A percentile compares a stretch with the other conserved stretches of the same genome.
phyloP scores from a whole-genome alignment of 2,113 vertebrate species.

The Aix galericulata region DNA sequence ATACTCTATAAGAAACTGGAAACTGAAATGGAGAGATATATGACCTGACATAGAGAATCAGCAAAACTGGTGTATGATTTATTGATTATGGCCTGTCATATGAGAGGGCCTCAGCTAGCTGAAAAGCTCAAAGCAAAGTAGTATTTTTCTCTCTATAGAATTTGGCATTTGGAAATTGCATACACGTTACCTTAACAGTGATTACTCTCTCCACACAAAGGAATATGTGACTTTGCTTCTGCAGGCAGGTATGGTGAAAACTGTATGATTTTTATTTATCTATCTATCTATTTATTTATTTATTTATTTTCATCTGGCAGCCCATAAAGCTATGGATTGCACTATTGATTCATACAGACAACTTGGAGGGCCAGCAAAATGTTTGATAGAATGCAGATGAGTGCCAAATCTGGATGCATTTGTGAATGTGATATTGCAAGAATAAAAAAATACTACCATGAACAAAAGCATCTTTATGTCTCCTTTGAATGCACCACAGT shows the following conservation, averaged over 20 bases:
- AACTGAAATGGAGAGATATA: slow-evolving; percentile 21
- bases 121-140: slow-evolving; percentile 40
- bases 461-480: background rate
- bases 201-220: slow-evolving; percentile 34
- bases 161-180: slow-evolving; percentile 59
- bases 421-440: background rate
- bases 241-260: background rate
- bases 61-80: slow-evolving; percentile 55
- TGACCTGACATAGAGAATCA: slow-evolving; percentile 36
- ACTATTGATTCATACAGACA: background rate
- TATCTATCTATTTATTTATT: background rate
- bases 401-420: background rate
- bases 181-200: slow-evolving; percentile 38
- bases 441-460: background rate
- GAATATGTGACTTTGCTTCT: slow-evolving; percentile 25
- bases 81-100: slow-evolving; percentile 62
- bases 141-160: slow-evolving; percentile 51
- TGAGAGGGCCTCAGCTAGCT: slow-evolving; percentile 27
- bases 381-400: background rate
- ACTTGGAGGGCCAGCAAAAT: background rate
- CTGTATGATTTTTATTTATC: background rate
- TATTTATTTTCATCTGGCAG: background rate
- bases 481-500: background rate
- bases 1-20: slow-evolving; percentile 28
- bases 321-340: background rate